phyloP scores from a whole-genome alignment of 1,140 invertebrate species.

The Calephelis virginiensis region DNA sequence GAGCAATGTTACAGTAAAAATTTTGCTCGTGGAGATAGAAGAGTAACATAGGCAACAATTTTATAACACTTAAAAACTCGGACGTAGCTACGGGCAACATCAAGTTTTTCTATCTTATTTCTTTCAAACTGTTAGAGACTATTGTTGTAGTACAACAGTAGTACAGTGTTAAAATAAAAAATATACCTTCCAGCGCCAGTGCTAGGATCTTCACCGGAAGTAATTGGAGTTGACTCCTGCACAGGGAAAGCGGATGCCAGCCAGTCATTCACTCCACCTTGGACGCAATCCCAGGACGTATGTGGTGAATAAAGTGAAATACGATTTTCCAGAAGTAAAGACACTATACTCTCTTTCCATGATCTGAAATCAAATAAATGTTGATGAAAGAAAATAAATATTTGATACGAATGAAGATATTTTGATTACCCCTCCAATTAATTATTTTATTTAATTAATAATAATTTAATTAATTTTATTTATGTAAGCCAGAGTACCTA shows the following conservation, averaged over 20 bases:
- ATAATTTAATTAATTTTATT: too few relatives aligned
- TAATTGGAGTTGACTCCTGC: conserved; percentile 75
- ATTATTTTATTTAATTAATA: too few relatives aligned
- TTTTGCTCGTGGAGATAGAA: too few relatives aligned
- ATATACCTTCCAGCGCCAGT: conserved; percentile 82
- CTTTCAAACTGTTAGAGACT: too few relatives aligned
- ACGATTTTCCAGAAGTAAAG: conserved; percentile 89
- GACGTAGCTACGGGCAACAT: too few relatives aligned
- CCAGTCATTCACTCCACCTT: conserved; percentile 96
- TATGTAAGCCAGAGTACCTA: too few relatives aligned
- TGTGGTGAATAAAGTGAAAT: conserved; percentile 97
- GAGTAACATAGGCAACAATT: too few relatives aligned
- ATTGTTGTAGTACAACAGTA: not conserved
- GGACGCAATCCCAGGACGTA: conserved; percentile 91
- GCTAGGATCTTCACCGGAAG: conserved; percentile 48
- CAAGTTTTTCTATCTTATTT: too few relatives aligned
- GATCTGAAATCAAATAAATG: conserved; percentile 62
- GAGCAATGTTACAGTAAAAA: too few relatives aligned
- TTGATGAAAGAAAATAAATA: not conserved
- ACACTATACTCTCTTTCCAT: conserved; percentile 89
- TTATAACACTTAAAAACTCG: too few relatives aligned
- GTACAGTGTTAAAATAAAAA: not conserved
- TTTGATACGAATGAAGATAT: conserved; percentile 2
- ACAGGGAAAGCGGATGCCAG: conserved; percentile 85
- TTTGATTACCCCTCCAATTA: too few relatives aligned